Evolutionary conservation across 2,888 invertebrate genomes (phyloP).

Genomic region (Drosophila niveifrons): DNA sequence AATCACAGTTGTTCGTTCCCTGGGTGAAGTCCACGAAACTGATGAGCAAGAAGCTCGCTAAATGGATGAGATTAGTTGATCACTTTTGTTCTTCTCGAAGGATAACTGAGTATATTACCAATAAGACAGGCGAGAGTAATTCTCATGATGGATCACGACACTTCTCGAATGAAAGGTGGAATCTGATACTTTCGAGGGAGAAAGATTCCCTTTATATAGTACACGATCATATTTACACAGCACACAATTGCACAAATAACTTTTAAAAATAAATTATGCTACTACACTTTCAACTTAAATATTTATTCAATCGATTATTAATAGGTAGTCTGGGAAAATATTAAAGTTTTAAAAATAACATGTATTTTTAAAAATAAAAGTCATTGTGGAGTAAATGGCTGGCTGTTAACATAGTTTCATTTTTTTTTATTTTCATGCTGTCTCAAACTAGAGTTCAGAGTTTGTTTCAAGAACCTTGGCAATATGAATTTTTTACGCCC

Average conservation of each 20-base stretch:
- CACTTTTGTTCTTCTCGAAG: background rate
- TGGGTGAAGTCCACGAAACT: background rate
- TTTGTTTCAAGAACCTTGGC: no score
- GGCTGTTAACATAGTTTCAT: no score
- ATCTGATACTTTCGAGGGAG: background rate
- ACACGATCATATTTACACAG: background rate
- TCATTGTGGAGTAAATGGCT: no score
- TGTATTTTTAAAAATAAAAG: no score
- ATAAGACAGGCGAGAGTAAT: constrained; percentile 7
- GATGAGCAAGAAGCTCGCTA: constrained; percentile 19
- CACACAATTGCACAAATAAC: constrained; percentile 17
- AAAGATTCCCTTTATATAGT: constrained; percentile 5
- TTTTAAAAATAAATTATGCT: constrained; percentile 3
- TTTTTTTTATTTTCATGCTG: no score
- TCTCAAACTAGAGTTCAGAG: no score
- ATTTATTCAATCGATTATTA: background rate
- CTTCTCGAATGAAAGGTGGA: background rate
- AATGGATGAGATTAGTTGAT: background rate
- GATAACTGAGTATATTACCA: constrained; percentile 5
- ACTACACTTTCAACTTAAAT: background rate
- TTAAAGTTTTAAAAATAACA: background rate
- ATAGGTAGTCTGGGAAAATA: background rate
- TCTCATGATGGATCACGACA: constrained; percentile 9
- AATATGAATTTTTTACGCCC: no score
- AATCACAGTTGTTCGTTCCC: background rate